Percentiles rank a stretch among this genome's conserved stretches.
Evolutionary conservation across 2,797 vertebrate genomes (phyloP).

Genomic region (Prunella strophiata): DNA sequence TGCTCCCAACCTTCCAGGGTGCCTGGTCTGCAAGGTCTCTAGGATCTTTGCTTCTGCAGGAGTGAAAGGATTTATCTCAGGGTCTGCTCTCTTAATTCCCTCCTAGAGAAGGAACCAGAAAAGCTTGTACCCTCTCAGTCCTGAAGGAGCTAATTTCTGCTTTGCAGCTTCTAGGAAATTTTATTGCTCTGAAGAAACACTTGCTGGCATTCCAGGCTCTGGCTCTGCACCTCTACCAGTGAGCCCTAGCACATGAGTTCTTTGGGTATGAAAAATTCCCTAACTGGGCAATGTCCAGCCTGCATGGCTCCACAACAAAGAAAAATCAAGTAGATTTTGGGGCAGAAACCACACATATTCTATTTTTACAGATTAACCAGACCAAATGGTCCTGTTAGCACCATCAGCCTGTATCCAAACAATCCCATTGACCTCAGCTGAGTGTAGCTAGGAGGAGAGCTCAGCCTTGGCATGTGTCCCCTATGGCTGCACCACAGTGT

Average conservation of each 20-base stretch:
- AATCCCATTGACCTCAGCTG: neutral
- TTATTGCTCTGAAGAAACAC: neutral
- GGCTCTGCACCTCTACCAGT: neutral
- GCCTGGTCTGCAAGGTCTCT: neutral
- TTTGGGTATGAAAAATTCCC: neutral
- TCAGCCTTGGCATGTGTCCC: accelerated
- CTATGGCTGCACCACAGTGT: neutral
- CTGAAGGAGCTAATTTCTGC: neutral
- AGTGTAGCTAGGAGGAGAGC: neutral
- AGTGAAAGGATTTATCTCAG: neutral
- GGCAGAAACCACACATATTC: neutral
- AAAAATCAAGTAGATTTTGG: neutral
- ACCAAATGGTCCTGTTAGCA: neutral
- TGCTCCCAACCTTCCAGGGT: neutral
- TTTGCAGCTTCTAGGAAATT: neutral
- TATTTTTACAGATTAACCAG: neutral
- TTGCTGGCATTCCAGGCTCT: neutral
- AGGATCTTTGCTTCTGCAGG: neutral
- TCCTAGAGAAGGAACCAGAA: neutral
- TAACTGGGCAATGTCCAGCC: neutral
- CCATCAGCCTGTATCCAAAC: neutral
- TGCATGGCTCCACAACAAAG: neutral
- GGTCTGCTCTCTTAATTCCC: neutral
- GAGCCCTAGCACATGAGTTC: neutral
- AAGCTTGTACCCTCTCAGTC: neutral